phyloP scores from a whole-genome alignment of 2,888 invertebrate species.

The Pterobdella sp. region DNA sequence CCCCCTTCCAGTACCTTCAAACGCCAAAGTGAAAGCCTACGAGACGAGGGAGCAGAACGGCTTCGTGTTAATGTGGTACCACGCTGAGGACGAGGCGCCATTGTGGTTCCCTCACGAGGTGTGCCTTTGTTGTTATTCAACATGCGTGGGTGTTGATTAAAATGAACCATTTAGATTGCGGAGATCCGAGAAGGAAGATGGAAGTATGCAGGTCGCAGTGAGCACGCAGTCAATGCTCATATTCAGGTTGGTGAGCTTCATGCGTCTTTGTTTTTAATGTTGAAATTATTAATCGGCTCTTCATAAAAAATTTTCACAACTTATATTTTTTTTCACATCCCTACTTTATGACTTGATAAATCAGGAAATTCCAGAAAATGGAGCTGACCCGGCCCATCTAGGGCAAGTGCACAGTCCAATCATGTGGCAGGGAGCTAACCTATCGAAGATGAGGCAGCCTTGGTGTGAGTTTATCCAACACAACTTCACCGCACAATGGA shows the following conservation, averaged over 20 bases:
- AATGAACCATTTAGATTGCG: too few species aligned
- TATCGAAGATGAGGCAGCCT: constrained; percentile 47
- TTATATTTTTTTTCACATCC: not conserved
- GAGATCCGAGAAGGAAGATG: constrained; percentile 58
- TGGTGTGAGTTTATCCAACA: constrained; percentile 55
- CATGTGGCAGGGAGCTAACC: constrained; percentile 55
- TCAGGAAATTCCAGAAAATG: constrained; percentile 82
- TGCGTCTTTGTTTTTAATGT: not conserved
- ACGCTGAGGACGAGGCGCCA: constrained; percentile 65
- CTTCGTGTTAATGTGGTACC: constrained; percentile 73
- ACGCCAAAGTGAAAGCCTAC: constrained; percentile 66
- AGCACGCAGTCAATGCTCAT: constrained; percentile 68
- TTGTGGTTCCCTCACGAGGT: constrained; percentile 62
- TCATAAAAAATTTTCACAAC: not conserved
- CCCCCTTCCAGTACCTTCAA: constrained; percentile 59
- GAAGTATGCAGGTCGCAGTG: constrained; percentile 68
- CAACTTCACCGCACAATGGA: constrained; percentile 62
- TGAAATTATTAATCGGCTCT: not conserved
- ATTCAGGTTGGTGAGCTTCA: constrained; percentile 62
- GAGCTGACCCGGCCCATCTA: constrained; percentile 74
- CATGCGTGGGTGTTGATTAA: too few species aligned
- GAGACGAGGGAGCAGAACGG: constrained; percentile 63
- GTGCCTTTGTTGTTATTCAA: too few species aligned
- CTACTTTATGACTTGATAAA: not conserved
- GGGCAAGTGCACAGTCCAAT: constrained; percentile 65